Base-by-base conservation (phyloP, 1,140 invertebrate species). In the Trichonephila clavata region DNA sequence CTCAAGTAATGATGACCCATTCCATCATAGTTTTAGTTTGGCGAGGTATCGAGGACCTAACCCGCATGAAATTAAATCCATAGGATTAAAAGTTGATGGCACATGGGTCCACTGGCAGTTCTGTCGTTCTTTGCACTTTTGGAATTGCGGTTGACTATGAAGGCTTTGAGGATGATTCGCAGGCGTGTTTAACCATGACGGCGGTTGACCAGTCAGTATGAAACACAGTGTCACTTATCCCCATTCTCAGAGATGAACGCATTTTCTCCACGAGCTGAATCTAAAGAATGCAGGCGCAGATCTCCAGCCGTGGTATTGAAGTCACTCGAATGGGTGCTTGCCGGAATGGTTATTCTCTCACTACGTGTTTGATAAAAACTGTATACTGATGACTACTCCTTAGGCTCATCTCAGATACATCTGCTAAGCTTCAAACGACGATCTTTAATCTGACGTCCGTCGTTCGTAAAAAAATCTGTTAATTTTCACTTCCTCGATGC, bases 251-350 rank as follows among this genome's bases (percentile, higher is more conserved):
- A 10, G 50, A 18, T 20, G 39, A 81, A 43, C 77, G 77, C 18
- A 50, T 43, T 32, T 81, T 81, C 7, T n/a, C 18, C 0, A 57
- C n/a, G 18, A 84, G 10, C 4, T n/a, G 8, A 21, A 20, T 4
- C 18, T 57, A 59, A n/a, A 21, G 81, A 59, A 84, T 6, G 13
- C 50, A 59, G 13, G 27, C 0, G 16, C 77, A 80, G 6, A 80
- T 24, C 8, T 80, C 77, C 39, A 39, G 14, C 1, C 27, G 14
- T 16, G 63, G n/a, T 65, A 10, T n/a, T 6, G 63, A 93, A 20
- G 92, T 24, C 18, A 24, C 59, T 61, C 88, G 89, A 27, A 68
- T 43, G 18, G 94, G 92, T 65, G 13, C 21, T 65, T 65, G 21
- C 6, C 21, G 20, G 6, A 10, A n/a, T 21, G 20, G 63, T 24